Evolutionary conservation across 2,113 vertebrate species (phyloP).

Genomic region (Pseudopodoces humilis): DNA sequence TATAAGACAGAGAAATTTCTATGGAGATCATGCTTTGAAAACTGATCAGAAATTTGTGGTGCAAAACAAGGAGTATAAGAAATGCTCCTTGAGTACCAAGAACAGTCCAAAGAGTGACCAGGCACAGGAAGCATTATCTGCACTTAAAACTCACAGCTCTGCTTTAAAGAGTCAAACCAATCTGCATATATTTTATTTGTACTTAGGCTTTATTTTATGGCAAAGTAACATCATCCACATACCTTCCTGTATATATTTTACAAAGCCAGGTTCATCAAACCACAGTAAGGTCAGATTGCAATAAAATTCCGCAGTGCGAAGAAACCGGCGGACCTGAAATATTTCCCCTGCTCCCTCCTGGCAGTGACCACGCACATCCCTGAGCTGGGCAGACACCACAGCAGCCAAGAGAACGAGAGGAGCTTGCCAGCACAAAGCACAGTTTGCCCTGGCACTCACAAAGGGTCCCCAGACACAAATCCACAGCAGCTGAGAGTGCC

Average conservation of each 20-base stretch:
- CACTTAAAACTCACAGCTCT: not conserved
- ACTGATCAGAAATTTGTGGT: not conserved
- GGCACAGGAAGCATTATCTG: not conserved
- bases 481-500: not conserved
- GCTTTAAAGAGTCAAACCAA: not conserved
- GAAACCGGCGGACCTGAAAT: not conserved
- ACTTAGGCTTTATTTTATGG: not conserved
- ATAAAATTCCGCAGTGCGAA: rapidly evolving
- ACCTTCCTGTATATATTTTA: not conserved
- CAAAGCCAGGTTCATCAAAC: not conserved
- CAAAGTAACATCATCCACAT: not conserved
- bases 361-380: not conserved
- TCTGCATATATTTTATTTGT: not conserved
- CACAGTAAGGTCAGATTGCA: not conserved
- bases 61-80: not conserved
- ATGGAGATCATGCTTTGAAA: not conserved
- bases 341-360: not conserved
- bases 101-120: not conserved
- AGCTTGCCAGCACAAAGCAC: not conserved
- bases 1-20: not conserved
- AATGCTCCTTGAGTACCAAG: not conserved
- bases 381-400: not conserved
- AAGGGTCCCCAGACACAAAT: not conserved
- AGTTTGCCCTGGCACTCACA: not conserved
- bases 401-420: not conserved